These are phyloP conservation scores for Myotis planiceps DNA, from an alignment of 2,797 vertebrate species.

Conservation along the genomic window DNA sequence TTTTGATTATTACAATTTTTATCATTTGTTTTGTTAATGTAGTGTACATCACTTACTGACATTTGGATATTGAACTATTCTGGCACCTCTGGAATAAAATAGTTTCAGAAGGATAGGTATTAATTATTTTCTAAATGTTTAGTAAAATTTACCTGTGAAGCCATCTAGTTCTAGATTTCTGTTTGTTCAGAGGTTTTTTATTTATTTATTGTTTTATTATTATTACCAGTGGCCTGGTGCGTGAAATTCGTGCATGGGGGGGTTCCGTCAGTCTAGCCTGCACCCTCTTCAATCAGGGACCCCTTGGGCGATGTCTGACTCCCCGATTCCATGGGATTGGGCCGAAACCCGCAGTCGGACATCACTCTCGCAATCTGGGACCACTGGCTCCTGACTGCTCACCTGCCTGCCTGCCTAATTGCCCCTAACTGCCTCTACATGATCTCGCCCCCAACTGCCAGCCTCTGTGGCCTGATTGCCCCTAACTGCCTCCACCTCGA, in stretches of 20 bases:
- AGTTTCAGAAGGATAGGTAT: not conserved
- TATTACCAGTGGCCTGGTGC: not conserved
- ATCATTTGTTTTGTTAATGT: not conserved
- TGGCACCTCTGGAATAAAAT: not conserved
- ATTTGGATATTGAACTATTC: not conserved
- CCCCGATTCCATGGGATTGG: accelerated
- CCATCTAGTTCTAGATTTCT: not conserved
- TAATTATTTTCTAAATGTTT: not conserved
- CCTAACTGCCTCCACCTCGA: too few relatives aligned
- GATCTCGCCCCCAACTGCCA: too few relatives aligned
- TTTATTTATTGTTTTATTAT: not conserved
- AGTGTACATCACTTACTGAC: not conserved
- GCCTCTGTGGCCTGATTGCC: too few relatives aligned
- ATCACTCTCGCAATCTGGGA: too few relatives aligned
- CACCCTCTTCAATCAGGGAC: too few relatives aligned
- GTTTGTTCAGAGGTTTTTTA: not conserved
- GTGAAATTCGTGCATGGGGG: too few relatives aligned
- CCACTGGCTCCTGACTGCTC: too few relatives aligned
- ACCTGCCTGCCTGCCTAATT: too few relatives aligned
- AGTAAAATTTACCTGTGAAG: not conserved
- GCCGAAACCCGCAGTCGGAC: too few relatives aligned
- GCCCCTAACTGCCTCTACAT: too few relatives aligned
- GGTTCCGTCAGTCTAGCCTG: too few relatives aligned
- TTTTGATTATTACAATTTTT: not conserved
- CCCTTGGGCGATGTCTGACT: too few relatives aligned